phyloP scores from a whole-genome alignment of 2,888 invertebrate species.

The Agonopterix subpropinquella region DNA sequence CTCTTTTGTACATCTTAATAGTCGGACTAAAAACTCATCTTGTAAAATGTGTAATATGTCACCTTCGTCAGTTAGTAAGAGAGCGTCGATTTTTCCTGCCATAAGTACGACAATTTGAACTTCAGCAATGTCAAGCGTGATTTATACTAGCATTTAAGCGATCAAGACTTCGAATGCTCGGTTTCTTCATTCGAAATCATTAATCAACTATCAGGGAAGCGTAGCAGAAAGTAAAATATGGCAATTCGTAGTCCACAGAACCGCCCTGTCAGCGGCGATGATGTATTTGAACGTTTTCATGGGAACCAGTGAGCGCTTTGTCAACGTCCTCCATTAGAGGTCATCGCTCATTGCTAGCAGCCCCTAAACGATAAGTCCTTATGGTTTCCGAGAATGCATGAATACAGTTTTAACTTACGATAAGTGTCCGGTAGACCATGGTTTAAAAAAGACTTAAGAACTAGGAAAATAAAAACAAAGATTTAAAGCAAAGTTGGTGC shows the following conservation, averaged over 20 bases:
- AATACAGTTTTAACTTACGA: no score
- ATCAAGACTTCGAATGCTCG: slow-evolving; percentile 17
- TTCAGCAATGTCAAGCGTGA: slow-evolving; percentile 13
- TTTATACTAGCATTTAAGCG: slow-evolving; percentile 15
- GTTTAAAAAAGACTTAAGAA: no score
- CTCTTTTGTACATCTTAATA: no score
- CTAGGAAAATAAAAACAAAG: no score
- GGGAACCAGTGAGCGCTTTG: slow-evolving; percentile 64
- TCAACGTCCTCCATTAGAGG: slow-evolving; percentile 67
- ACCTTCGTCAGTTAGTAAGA: no score
- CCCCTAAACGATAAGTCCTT: slow-evolving; percentile 12
- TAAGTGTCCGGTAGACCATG: no score
- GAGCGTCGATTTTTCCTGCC: not conserved
- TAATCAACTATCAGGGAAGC: slow-evolving; percentile 63
- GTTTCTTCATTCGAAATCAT: slow-evolving; percentile 43
- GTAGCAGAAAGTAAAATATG: slow-evolving; percentile 69
- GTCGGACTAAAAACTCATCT: no score
- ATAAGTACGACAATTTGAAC: slow-evolving; percentile 4
- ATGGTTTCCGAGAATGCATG: not conserved
- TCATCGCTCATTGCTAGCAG: slow-evolving; percentile 56
- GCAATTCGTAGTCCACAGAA: slow-evolving; percentile 64
- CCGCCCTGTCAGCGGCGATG: slow-evolving; percentile 62
- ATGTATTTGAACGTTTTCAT: slow-evolving; percentile 75
- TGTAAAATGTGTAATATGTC: no score
- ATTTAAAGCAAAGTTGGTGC: no score